phyloP scores from a whole-genome alignment of 2,113 vertebrate genomes.

The Nettapus auritus region DNA sequence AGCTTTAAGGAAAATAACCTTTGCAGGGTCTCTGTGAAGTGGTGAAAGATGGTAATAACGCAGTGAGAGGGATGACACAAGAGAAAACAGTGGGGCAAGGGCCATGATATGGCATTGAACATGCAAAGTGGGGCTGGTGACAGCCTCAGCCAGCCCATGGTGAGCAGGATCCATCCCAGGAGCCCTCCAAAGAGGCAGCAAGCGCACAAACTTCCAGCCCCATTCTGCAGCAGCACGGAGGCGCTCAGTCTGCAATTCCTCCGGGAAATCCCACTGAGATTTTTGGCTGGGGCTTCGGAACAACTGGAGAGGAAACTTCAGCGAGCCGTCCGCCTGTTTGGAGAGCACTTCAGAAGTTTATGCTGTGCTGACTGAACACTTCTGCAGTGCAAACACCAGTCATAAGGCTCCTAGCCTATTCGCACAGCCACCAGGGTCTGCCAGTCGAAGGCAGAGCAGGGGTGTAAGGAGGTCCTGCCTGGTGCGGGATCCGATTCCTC shows the following conservation, averaged over 20 bases:
- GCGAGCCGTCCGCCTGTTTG: slow-evolving; percentile 39
- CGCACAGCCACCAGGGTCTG: background rate
- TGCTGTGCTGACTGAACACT: slow-evolving; percentile 58
- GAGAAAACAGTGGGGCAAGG: background rate
- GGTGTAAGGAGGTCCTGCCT: background rate
- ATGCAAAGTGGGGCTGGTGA: background rate
- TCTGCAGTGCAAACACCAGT: slow-evolving; percentile 38
- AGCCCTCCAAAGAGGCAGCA: background rate
- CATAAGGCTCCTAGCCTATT: background rate
- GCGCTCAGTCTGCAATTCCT: slow-evolving; percentile 15
- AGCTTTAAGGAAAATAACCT: background rate
- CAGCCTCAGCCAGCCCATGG: background rate
- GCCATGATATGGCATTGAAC: background rate
- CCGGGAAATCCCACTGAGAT: slow-evolving; percentile 42
- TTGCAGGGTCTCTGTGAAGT: background rate
- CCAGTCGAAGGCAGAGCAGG: background rate
- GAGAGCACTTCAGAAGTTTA: slow-evolving; percentile 48
- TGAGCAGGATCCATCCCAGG: background rate
- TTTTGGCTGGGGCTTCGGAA: slow-evolving; percentile 62
- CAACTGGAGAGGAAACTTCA: slow-evolving; percentile 59
- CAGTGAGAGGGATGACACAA: background rate
- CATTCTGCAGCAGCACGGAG: background rate
- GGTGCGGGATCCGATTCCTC: background rate
- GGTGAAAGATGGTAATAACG: background rate
- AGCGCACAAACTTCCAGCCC: background rate